Evolutionary conservation across 2,888 invertebrate genomes (phyloP).

Genomic region (Busseola fusca): DNA sequence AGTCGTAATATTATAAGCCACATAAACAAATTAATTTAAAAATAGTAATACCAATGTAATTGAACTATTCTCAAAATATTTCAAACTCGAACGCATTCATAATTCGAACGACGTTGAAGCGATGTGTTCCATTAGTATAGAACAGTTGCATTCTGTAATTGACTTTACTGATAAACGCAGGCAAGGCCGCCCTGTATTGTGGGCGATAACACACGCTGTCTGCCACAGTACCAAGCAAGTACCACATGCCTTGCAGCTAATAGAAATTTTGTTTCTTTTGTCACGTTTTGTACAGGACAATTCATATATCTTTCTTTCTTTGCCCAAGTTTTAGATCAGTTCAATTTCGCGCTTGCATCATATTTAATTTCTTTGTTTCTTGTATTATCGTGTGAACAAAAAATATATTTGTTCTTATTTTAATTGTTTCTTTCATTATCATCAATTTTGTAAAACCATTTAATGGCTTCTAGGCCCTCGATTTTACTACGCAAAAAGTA

Average conservation of each 20-base stretch:
- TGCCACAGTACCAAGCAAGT: conserved; percentile 18
- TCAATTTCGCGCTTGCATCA: neutral
- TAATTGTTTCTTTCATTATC: neutral
- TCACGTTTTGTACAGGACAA: conserved; percentile 10
- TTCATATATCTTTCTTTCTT: conserved; percentile 6
- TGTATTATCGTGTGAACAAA: neutral
- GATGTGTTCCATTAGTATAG: conserved; percentile 49
- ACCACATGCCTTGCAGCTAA: conserved; percentile 34
- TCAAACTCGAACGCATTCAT: conserved; percentile 25
- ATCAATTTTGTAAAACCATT: conserved; percentile 4
- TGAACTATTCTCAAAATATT: conserved; percentile 2
- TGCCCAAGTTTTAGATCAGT: conserved; percentile 1
- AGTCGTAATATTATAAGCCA: neutral
- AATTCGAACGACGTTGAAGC: conserved; percentile 46
- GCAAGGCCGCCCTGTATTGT: conserved; percentile 66
- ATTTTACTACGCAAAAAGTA: neutral
- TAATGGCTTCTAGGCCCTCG: neutral
- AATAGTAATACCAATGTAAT: neutral
- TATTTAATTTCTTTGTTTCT: neutral
- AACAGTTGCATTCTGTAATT: conserved; percentile 66
- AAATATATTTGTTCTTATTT: conserved; percentile 1
- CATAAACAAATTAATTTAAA: neutral
- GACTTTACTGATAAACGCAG: conserved; percentile 69
- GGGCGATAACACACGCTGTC: conserved; percentile 64
- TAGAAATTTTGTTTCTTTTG: conserved; percentile 46